These are phyloP conservation scores for Amphipoea lucens DNA, from an alignment of 2,888 invertebrate species.

Conservation along the genomic window DNA sequence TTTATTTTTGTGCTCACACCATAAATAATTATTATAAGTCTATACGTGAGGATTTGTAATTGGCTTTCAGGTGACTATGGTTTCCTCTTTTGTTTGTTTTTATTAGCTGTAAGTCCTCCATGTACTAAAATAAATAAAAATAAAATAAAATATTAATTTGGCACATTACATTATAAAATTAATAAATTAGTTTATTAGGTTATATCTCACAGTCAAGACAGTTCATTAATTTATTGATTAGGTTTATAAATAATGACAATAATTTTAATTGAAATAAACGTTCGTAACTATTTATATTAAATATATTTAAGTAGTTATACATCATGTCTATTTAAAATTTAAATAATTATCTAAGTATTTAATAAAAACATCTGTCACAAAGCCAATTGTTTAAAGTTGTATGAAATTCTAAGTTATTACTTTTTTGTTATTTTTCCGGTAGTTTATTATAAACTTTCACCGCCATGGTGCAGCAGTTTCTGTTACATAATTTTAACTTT, in stretches of 20 bases:
- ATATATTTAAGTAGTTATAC: background rate
- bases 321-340: background rate
- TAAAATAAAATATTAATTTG: background rate
- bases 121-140: background rate
- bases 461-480: background rate
- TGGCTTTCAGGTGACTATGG: no score
- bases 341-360: background rate
- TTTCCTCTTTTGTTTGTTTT: no score
- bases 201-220: background rate
- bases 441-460: background rate
- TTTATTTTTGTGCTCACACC: no score
- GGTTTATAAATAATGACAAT: no score
- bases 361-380: background rate
- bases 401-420: background rate
- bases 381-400: background rate
- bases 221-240: no score
- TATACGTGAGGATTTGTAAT: no score
- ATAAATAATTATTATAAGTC: no score
- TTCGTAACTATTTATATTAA: no score
- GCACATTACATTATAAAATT: background rate
- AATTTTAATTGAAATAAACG: no score
- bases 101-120: no score
- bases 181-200: background rate
- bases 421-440: background rate
- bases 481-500: background rate